Evolutionary conservation across 2,113 vertebrate genomes (phyloP), one percentile per base, ranked within the genome.

Genomic region (Ochotona curzoniae): DNA sequence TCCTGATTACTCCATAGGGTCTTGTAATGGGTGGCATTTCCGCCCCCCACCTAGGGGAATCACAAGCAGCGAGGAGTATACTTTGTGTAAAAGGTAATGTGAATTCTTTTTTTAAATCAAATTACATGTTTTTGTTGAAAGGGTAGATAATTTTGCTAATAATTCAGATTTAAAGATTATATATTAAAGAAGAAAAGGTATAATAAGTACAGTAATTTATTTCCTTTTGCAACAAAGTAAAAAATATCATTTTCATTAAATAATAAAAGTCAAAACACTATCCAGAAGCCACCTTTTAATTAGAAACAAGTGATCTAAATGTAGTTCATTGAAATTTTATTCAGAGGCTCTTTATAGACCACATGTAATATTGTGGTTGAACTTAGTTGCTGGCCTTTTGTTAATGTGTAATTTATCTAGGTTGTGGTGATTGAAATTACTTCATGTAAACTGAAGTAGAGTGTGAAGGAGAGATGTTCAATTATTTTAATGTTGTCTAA

Each of bases 11-110:
- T 95, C 93, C 47, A 47, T 97, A 98, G 98, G 98, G 82, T 98
- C 97, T 89, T 98, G 98, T 96, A 99, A 99, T 97, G 99, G 99
- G 87, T 99, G 99, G 99, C 99, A 99, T 97, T 99, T 99, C 98
- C 98, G 99, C 20, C 99, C 99, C 91, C 99, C 99, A 84, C 99
- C 99, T 80, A 96, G 99, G 97, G 99, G 99, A 90, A 99, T 99
- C 97, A 99, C 99, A 78, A 99, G 99, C 98, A 99, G 99, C 78
- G 99, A 99, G 97, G 99, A 99, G 78, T 99, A 99, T 96, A 99
- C 99, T 0, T 98, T 99, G 92, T 99, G 99, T 98, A 99, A 99
- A 99, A 99, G 99, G 99, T 99, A 98, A 98, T 78, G 74, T 93
- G 47, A 60, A 67, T 85, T 76, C 51, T 60, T 94, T 47, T n/a